Base-by-base conservation (phyloP, 2,888 invertebrate species). In the Aromia moschata region DNA sequence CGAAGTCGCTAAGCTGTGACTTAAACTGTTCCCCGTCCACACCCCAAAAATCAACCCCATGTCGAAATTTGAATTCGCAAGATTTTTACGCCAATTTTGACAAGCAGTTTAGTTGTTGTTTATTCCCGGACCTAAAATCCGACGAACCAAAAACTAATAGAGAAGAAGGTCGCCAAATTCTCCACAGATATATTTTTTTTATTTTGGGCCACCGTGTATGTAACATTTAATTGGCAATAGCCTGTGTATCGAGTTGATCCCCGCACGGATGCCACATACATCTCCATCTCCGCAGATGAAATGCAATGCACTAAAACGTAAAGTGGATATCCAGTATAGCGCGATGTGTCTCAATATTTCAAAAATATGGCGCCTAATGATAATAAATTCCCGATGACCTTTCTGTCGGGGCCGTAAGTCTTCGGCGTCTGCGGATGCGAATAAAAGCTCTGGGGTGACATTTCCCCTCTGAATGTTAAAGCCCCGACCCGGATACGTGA, bases 391-490 rank as follows among this genome's bases (percentile, higher is more conserved):
- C 58, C 62, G 61, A 70, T 69, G 72, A 72, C 71, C 72, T 72
- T 72, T 71, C 68, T 62, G 68, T 69, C 72, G 67, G 61, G 60
- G 60, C 60, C 56, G 62, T 62, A 65, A 63, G 69, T 62, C 61
- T 61, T 58, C 60, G 55, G 60, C 60, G 64, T 65, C 64, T 65
- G 67, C 31, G 52, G 66, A 69, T 67, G 60, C 56, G 62, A 67
- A 70, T 65, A 63, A 69, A 60, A 72, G 73, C 75, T 71, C 72
- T 67, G 56, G 74, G 74, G 75, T 77, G 78, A 78, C 78, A 78
- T 79, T 78, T 77, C 67, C 72, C 74, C 72, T 72, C 70, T 70
- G 78, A 79, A 78, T 77, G 78, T 77, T 78, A 78, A 76, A 76
- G 71, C 73, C 63, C 66, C 68, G 69, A 68, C 70, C 73, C 67